A percentile compares a stretch with the other conserved stretches of the same genome.
These are phyloP conservation scores for Drosophila tanythrix DNA, from an alignment of 2,888 invertebrate genomes.

Conservation along the genomic window DNA sequence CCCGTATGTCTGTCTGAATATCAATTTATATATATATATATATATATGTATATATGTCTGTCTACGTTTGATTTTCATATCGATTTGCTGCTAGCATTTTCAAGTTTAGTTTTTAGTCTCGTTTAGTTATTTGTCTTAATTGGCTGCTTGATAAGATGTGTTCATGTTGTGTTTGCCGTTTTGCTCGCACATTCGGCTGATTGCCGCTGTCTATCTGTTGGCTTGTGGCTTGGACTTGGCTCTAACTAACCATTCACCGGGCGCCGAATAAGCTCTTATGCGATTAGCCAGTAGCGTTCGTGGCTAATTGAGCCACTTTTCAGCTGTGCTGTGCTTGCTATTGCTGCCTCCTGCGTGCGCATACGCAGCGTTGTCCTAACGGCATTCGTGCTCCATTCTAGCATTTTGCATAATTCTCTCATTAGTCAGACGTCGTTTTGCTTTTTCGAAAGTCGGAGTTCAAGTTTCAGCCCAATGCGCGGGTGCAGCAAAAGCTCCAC, in stretches of 20 bases:
- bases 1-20: constrained; percentile 36
- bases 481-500: constrained; percentile 53
- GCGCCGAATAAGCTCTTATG: constrained; percentile 23
- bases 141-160: constrained; percentile 77
- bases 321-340: constrained; percentile 9
- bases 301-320: constrained; percentile 57
- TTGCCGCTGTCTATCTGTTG: constrained; percentile 19
- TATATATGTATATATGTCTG: neutral
- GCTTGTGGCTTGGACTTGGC: constrained; percentile 5
- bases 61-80: constrained; percentile 64
- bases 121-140: constrained; percentile 74
- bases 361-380: constrained; percentile 57
- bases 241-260: constrained; percentile 45
- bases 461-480: constrained; percentile 65
- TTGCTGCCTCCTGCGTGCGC: constrained; percentile 48
- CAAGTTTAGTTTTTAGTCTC: constrained; percentile 54
- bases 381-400: constrained; percentile 63
- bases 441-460: constrained; percentile 76
- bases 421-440: constrained; percentile 66
- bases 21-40: neutral
- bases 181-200: constrained; percentile 45
- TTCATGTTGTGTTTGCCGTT: constrained; percentile 62
- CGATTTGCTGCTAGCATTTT: constrained; percentile 66
- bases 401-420: constrained; percentile 73
- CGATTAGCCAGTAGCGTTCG: constrained; percentile 45